phyloP scores from a whole-genome alignment of 2,888 invertebrate species.

The Scaptomyza reducta region DNA sequence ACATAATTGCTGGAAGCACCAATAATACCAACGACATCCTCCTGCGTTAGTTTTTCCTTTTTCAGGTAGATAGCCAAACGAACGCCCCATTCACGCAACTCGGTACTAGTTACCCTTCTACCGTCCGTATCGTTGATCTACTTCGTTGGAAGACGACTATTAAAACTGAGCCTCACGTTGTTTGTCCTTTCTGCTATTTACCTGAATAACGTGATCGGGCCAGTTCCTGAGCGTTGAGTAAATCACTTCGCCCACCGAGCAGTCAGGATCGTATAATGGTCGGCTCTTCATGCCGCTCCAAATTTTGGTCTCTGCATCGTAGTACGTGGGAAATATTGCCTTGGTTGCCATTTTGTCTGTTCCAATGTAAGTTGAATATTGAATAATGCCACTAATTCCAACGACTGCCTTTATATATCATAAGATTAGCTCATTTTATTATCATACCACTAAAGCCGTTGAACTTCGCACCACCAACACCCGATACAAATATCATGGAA shows the following conservation, averaged over 20 bases:
- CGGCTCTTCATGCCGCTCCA: constrained; percentile 51
- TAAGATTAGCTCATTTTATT: background rate
- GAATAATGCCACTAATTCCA: constrained; percentile 3
- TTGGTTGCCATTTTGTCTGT: constrained; percentile 46
- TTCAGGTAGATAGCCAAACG: constrained; percentile 49
- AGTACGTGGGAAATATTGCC: constrained; percentile 51
- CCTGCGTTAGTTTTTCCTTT: constrained; percentile 50
- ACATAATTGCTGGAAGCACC: constrained; percentile 42
- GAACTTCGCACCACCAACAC: background rate
- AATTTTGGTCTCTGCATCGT: constrained; percentile 52
- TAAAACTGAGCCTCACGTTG: background rate
- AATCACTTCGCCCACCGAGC: constrained; percentile 40
- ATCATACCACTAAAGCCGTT: constrained; percentile 9
- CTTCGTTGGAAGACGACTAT: constrained; percentile 7
- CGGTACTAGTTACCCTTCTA: constrained; percentile 28
- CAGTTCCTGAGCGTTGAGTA: constrained; percentile 27
- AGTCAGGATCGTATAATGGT: constrained; percentile 24
- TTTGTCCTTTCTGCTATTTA: constrained; percentile 7
- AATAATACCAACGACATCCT: constrained; percentile 49
- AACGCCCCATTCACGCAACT: constrained; percentile 36
- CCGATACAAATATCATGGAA: background rate
- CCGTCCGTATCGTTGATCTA: constrained; percentile 57
- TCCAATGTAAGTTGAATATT: constrained; percentile 26
- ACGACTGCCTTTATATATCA: constrained; percentile 49
- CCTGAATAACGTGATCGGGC: constrained; percentile 53